Evolutionary conservation across 2,888 invertebrate genomes (phyloP).

Genomic region (Drosophila paramelanica): DNA sequence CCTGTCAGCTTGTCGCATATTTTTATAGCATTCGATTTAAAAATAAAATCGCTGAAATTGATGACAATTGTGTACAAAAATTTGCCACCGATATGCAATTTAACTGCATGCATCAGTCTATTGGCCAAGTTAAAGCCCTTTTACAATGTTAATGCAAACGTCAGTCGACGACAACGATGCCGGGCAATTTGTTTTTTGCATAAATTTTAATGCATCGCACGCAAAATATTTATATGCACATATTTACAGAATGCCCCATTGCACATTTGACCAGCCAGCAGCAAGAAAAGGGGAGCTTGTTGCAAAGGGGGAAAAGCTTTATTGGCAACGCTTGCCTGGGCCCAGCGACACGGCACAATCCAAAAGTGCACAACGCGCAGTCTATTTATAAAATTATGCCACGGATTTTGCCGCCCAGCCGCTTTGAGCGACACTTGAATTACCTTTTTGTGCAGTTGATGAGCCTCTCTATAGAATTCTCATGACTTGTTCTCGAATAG

Average conservation of each 20-base stretch:
- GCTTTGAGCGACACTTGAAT: slow-evolving; percentile 23
- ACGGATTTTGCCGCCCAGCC: slow-evolving; percentile 19
- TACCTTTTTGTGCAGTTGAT: slow-evolving; percentile 16
- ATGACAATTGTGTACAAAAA: slow-evolving; percentile 49
- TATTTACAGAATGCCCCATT: slow-evolving; percentile 72
- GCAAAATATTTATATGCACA: slow-evolving; percentile 74
- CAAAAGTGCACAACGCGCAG: slow-evolving; percentile 20
- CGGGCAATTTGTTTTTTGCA: slow-evolving; percentile 63
- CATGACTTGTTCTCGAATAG: background rate
- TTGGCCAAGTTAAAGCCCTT: slow-evolving; percentile 51
- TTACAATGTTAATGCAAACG: slow-evolving; percentile 43
- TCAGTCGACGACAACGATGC: slow-evolving; percentile 9
- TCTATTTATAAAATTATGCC: slow-evolving; percentile 47
- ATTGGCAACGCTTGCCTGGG: slow-evolving; percentile 53
- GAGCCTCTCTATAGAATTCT: background rate
- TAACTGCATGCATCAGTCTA: slow-evolving; percentile 48
- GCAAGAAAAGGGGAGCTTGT: background rate
- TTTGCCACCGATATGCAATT: slow-evolving; percentile 43
- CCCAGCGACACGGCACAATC: slow-evolving; percentile 21
- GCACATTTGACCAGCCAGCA: slow-evolving; percentile 55
- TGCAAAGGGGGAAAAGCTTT: slow-evolving; percentile 12
- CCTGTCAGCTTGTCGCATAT: slow-evolving; percentile 48
- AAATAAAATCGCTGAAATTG: slow-evolving; percentile 12
- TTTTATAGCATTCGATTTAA: slow-evolving; percentile 57
- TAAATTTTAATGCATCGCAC: slow-evolving; percentile 74